Evolutionary conservation across 2,113 vertebrate species (phyloP).

Genomic region (Pseudorhombus dupliciocellatus): DNA sequence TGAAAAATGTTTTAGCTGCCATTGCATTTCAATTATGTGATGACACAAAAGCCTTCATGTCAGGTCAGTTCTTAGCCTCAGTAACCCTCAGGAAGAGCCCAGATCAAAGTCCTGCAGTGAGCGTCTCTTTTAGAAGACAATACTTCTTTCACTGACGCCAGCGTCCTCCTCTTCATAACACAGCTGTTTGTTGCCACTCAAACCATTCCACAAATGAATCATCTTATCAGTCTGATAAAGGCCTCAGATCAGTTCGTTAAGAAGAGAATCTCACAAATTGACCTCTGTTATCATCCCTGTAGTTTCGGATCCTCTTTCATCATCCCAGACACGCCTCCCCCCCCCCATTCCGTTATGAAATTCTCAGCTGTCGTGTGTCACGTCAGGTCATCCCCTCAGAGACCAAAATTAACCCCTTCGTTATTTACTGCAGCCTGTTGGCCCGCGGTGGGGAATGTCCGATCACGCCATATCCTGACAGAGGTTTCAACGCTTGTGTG

Average conservation of each 20-base stretch:
- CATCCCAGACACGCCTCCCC: neutral
- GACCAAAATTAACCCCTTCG: constrained; percentile 41
- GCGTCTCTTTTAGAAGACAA: too few relatives aligned
- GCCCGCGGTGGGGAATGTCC: neutral
- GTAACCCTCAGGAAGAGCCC: too few relatives aligned
- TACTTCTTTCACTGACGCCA: too few relatives aligned
- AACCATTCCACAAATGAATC: too few relatives aligned
- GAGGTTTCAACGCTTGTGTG: neutral
- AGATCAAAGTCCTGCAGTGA: too few relatives aligned
- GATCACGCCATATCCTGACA: constrained; percentile 1
- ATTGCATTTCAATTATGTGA: too few relatives aligned
- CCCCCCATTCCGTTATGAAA: constrained; percentile 27
- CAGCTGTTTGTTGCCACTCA: too few relatives aligned
- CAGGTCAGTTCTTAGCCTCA: too few relatives aligned
- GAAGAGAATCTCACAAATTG: neutral
- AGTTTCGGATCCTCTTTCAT: constrained; percentile 13
- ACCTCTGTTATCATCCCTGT: neutral
- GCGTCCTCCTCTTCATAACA: too few relatives aligned
- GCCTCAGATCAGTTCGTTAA: too few relatives aligned
- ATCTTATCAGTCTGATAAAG: too few relatives aligned
- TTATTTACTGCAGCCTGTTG: constrained; percentile 37
- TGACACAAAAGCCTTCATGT: too few relatives aligned
- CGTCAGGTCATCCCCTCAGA: constrained; percentile 21
- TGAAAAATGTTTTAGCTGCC: neutral
- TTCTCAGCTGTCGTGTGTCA: constrained; percentile 58